Conservation (phyloP, 2,797 vertebrate species). For the Phataginus tetradactyla region DNA sequence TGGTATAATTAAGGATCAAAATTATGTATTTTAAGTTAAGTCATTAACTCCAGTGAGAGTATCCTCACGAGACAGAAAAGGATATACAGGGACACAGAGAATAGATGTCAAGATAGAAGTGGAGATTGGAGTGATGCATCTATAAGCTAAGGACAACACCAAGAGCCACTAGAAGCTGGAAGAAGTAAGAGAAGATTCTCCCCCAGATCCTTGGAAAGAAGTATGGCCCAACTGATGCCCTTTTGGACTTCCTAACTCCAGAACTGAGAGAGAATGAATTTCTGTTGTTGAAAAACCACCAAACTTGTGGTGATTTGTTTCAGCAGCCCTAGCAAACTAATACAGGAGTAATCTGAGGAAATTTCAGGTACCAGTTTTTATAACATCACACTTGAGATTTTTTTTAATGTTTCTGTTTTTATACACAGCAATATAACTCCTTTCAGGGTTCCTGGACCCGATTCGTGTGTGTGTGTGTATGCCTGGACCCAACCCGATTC, state of each 20-base stretch:
- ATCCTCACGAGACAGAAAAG: not conserved
- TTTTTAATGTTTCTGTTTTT: too few relatives aligned
- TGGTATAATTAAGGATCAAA: not conserved
- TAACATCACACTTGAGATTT: not conserved
- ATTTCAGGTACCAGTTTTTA: slow-evolving; percentile 21
- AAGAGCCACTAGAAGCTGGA: not conserved
- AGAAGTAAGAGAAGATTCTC: not conserved
- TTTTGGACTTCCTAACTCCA: not conserved
- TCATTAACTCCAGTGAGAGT: not conserved
- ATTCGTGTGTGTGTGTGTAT: too few relatives aligned
- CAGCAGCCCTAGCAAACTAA: not conserved
- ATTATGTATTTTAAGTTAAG: too few relatives aligned
- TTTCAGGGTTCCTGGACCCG: too few relatives aligned
- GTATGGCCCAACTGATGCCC: not conserved
- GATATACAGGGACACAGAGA: not conserved
- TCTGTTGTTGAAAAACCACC: not conserved
- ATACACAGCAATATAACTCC: too few relatives aligned
- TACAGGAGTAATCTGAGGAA: not conserved
- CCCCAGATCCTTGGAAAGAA: not conserved
- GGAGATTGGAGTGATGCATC: not conserved
- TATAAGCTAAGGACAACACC: not conserved
- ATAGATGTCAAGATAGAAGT: not conserved
- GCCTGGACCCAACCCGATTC: too few relatives aligned
- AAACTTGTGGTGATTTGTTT: not conserved
- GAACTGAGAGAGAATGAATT: not conserved